Conservation (phyloP, 1,140 invertebrate genomes). For the Chrysopa pallens region DNA sequence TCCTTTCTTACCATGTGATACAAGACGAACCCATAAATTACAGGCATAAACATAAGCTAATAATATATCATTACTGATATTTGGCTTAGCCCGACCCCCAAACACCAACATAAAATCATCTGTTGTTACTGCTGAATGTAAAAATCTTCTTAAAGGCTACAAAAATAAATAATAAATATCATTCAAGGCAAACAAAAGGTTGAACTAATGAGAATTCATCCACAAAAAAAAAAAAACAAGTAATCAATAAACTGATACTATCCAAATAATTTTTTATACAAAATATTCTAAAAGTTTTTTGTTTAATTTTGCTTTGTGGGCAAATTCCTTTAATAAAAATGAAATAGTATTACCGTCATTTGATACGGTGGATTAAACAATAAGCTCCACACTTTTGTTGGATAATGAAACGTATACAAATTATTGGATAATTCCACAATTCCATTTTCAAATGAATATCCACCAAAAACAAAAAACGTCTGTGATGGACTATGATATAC, state of each 20-base stretch:
- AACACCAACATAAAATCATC: constrained; percentile 81
- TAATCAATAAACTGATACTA: no score
- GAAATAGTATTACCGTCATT: background rate
- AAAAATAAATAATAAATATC: constrained; percentile 9
- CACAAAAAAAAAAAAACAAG: no score
- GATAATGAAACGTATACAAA: constrained; percentile 41
- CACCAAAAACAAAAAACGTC: constrained; percentile 82
- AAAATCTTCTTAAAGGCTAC: constrained; percentile 55
- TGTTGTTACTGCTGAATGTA: constrained; percentile 76
- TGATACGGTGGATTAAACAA: background rate
- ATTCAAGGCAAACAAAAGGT: background rate
- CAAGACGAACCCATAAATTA: constrained; percentile 68
- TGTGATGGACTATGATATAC: constrained; percentile 67
- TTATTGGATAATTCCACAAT: constrained; percentile 51
- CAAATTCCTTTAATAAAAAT: no score
- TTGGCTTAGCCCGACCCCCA: constrained; percentile 58
- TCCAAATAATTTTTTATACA: no score
- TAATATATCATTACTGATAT: constrained; percentile 51
- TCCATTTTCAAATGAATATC: constrained; percentile 43
- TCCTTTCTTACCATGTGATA: constrained; percentile 31
- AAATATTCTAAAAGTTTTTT: no score
- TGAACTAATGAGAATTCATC: no score
- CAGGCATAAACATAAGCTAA: constrained; percentile 79
- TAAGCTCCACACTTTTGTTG: background rate
- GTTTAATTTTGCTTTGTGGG: no score